Base-by-base conservation (phyloP, 2,888 invertebrate species). In the Rapana venosa region DNA sequence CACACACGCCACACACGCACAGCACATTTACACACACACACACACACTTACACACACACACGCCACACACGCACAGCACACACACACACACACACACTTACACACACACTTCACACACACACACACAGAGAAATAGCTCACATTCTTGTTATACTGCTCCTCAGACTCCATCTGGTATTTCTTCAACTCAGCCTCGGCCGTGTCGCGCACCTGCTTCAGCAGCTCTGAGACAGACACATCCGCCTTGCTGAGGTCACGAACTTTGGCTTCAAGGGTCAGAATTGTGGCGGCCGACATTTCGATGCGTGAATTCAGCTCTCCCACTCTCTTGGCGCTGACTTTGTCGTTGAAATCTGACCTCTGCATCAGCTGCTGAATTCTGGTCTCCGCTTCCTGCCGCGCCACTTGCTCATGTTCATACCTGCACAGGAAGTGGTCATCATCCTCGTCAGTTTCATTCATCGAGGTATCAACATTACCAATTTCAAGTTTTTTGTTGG, bases 271-370 rank as follows among this genome's bases (percentile, higher is more conserved):
- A 88, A 95, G 92, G 70, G 92, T 92, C 30, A 95, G 92, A 61
- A 94, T 93, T 15, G 93, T 93, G 5, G 93, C 92, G 47, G 93
- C 92, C 77, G 94, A 92, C 70, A 92, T 92, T 74, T 95, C 94
- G 13, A 94, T 91, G 22, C 94, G 90, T 36, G 93, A 92, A 58
- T 92, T 91, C 47, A 93, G 88, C 87, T 94, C 94, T 15, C 83
- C 90, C 15, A 93, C 86, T 87, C 94, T 93, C 90, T 94, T 93
- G 6, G 91, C 90, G 36, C 93, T 92, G 30, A 95, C 93, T 79
- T 94, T 93, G 0, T 94, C 93, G 56, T 93, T 92, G 88, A 95
- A 95, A 47, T 94, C 93, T 17, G 94, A 84, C 88, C 94, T 94
- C 90, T 94, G 92, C 36, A 91, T 90, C 30, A 94, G 90, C 47